These are phyloP conservation scores for Tetragnatha versicolor DNA, from an alignment of 1,140 invertebrate genomes.

Conservation along the genomic window DNA sequence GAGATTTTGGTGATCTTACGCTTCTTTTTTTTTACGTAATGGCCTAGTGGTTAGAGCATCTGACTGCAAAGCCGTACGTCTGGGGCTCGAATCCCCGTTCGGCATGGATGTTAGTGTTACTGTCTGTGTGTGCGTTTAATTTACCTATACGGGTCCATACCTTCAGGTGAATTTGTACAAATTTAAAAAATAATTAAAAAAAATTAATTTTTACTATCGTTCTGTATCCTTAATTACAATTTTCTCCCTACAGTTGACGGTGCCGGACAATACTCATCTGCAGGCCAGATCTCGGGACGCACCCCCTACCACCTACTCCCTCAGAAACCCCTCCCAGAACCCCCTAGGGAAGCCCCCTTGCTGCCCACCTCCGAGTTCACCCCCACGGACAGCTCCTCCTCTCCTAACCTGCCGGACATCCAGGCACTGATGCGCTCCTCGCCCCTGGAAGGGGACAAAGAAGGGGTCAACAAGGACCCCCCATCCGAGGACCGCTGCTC, in stretches of 20 bases:
- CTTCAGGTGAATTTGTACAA: no score
- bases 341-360: neutral
- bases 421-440: conserved; percentile 39
- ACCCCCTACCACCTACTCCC: conserved; percentile 35
- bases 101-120: no score
- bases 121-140: no score
- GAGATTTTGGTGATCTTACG: no score
- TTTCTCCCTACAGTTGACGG: conserved; percentile 26
- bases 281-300: conserved; percentile 17
- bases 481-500: conserved; percentile 11
- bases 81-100: no score
- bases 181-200: no score
- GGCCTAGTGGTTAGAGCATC: no score
- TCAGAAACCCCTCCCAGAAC: conserved; percentile 17
- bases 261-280: conserved; percentile 19
- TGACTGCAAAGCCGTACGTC: no score
- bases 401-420: conserved; percentile 40
- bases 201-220: no score
- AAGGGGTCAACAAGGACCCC: neutral
- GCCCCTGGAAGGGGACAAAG: conserved; percentile 6
- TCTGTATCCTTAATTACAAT: no score
- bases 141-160: no score
- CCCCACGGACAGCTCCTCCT: conserved; percentile 44
- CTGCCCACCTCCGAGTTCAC: conserved; percentile 44
- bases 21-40: no score